Evolutionary conservation across 2,888 invertebrate genomes (phyloP).

Genomic region (Monopis laevigella): DNA sequence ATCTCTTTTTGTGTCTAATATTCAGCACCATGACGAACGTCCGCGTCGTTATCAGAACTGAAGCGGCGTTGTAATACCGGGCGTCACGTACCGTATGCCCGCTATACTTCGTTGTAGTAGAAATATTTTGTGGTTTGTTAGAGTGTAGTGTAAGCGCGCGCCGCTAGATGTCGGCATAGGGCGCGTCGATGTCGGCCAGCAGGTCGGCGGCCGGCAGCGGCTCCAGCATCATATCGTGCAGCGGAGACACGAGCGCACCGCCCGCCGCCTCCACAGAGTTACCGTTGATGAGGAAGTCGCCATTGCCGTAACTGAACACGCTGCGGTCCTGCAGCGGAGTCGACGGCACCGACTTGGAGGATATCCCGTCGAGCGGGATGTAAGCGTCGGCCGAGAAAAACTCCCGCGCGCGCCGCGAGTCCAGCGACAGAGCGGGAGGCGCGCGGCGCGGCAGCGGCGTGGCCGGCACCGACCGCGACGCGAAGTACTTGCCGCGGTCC

Average conservation of each 20-base stretch:
- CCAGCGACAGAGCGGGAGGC: constrained; percentile 43
- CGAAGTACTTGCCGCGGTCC: constrained; percentile 52
- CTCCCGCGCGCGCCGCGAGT: constrained; percentile 45
- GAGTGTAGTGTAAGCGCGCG: too few species aligned
- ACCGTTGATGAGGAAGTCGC: constrained; percentile 71
- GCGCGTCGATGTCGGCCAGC: constrained; percentile 57
- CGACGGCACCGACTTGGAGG: constrained; percentile 81
- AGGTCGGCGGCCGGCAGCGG: constrained; percentile 45
- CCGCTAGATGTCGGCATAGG: constrained; percentile 49
- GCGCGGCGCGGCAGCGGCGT: constrained; percentile 69
- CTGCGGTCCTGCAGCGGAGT: constrained; percentile 59
- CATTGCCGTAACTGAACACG: constrained; percentile 68
- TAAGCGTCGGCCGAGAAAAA: constrained; percentile 40
- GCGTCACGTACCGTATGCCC: too few species aligned
- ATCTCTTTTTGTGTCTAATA: too few species aligned
- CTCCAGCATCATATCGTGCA: constrained; percentile 50
- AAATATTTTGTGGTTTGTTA: too few species aligned
- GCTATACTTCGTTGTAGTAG: too few species aligned
- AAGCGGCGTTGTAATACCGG: too few species aligned
- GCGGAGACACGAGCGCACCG: constrained; percentile 39
- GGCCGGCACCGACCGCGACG: constrained; percentile 75
- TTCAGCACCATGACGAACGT: too few species aligned
- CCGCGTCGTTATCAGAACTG: too few species aligned
- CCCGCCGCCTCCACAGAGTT: constrained; percentile 48
- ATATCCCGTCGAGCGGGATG: constrained; percentile 51